Percentiles rank a stretch among this genome's conserved stretches.
phyloP scores from a whole-genome alignment of 2,888 invertebrate species.

The Aquatica leii region DNA sequence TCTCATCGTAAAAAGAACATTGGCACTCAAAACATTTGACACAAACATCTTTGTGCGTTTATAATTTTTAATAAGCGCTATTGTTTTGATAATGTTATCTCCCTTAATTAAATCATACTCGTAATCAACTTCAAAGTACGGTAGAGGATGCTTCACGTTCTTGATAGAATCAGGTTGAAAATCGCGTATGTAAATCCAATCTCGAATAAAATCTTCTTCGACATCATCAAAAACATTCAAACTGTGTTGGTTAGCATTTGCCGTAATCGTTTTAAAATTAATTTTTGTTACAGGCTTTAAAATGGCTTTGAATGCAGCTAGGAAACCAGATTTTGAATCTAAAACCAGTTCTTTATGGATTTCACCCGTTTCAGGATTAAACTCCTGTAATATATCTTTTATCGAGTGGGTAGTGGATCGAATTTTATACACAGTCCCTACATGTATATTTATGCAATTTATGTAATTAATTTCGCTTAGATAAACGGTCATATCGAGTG shows the following conservation, averaged over 20 bases:
- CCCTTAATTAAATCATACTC: conserved; percentile 16
- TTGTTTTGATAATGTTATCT: not conserved
- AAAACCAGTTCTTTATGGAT: conserved; percentile 17
- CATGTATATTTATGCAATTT: conserved; percentile 25
- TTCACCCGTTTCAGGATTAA: conserved; percentile 3
- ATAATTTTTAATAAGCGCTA: conserved; percentile 22
- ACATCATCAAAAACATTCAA: conserved; percentile 30
- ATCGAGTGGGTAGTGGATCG: conserved; percentile 16
- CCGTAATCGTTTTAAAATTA: too few species aligned
- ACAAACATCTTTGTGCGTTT: conserved; percentile 4
- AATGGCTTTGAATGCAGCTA: not conserved
- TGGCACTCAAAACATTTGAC: too few species aligned
- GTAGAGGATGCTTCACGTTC: not conserved
- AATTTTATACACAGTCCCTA: conserved; percentile 22
- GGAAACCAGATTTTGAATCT: conserved; percentile 18
- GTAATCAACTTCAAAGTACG: conserved; percentile 18
- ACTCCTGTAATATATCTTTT: not conserved
- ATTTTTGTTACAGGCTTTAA: conserved; percentile 3
- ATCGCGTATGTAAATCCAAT: conserved; percentile 14
- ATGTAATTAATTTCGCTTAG: conserved; percentile 22
- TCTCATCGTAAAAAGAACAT: too few species aligned
- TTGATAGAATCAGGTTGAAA: not conserved
- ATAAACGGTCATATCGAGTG: conserved; percentile 30
- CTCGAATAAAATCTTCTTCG: conserved; percentile 25
- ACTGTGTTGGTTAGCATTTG: conserved; percentile 18